Evolutionary conservation across 2,888 invertebrate species (phyloP).

Genomic region (Phaedon cochleariae): DNA sequence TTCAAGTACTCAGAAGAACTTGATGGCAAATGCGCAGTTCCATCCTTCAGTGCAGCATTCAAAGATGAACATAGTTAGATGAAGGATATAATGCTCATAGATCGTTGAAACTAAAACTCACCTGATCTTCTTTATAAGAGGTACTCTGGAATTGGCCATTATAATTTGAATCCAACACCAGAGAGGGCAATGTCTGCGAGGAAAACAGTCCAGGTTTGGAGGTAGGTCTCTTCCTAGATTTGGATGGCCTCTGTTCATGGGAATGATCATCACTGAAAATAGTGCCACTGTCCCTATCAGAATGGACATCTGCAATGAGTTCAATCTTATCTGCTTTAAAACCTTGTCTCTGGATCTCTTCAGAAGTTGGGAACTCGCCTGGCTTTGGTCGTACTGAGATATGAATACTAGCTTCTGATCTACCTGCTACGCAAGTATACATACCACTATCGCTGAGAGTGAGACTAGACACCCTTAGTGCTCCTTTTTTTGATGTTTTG

Average conservation of each 20-base stretch:
- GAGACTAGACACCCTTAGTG: slow-evolving; percentile 84
- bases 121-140: slow-evolving; percentile 44
- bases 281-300: slow-evolving; percentile 57
- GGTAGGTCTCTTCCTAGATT: slow-evolving; percentile 53
- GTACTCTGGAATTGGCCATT: slow-evolving; percentile 53
- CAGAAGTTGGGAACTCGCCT: slow-evolving; percentile 80
- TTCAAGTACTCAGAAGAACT: slow-evolving; percentile 56
- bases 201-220: slow-evolving; percentile 52
- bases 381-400: slow-evolving; percentile 83
- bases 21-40: slow-evolving; percentile 56
- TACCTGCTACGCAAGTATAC: slow-evolving; percentile 87
- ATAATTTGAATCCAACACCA: slow-evolving; percentile 47
- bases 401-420: slow-evolving; percentile 81
- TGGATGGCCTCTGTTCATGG: slow-evolving; percentile 70
- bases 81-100: neutral
- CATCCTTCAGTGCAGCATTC: slow-evolving; percentile 54
- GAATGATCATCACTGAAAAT: slow-evolving; percentile 70
- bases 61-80: slow-evolving; percentile 25
- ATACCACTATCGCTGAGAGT: slow-evolving; percentile 83
- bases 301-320: slow-evolving; percentile 51
- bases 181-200: slow-evolving; percentile 54
- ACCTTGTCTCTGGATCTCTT: slow-evolving; percentile 69
- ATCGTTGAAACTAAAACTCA: slow-evolving; percentile 6
- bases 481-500: slow-evolving; percentile 91
- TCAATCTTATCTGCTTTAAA: slow-evolving; percentile 54